These are phyloP conservation scores for Phaedon cochleariae DNA, from an alignment of 2,888 invertebrate genomes.

Conservation along the genomic window DNA sequence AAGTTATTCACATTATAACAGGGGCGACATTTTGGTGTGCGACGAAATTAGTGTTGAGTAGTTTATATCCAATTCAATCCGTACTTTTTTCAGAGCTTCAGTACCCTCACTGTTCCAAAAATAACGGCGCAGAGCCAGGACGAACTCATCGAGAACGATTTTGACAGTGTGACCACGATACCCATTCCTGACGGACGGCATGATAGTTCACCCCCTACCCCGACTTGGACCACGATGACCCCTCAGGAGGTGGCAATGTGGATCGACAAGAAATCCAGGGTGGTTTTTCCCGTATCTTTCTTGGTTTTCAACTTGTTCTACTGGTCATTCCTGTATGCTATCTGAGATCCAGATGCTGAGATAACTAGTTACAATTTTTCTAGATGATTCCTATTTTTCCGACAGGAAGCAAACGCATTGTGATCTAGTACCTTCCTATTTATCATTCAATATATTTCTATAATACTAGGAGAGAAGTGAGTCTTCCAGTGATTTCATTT, in stretches of 20 bases:
- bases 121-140: conserved; percentile 76
- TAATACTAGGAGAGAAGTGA: too few relatives aligned
- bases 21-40: too few relatives aligned
- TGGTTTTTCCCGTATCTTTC: conserved; percentile 81
- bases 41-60: too few relatives aligned
- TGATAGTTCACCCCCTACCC: conserved; percentile 47
- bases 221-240: conserved; percentile 82
- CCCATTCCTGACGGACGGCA: conserved; percentile 44
- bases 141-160: conserved; percentile 62
- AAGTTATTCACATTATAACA: too few relatives aligned
- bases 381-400: too few relatives aligned
- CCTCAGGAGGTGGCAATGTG: conserved; percentile 89
- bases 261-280: conserved; percentile 83
- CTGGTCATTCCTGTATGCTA: conserved; percentile 58
- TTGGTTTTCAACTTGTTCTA: conserved; percentile 75
- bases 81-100: conserved; percentile 64
- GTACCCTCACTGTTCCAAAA: conserved; percentile 69
- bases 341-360: conserved; percentile 37
- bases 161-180: conserved; percentile 48
- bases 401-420: too few relatives aligned
- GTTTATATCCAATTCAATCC: too few relatives aligned
- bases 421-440: too few relatives aligned
- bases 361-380: too few relatives aligned
- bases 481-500: too few relatives aligned
- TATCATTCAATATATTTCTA: too few relatives aligned